Evolutionary conservation across 2,888 invertebrate genomes (phyloP).

Genomic region (Uropetala carovei): DNA sequence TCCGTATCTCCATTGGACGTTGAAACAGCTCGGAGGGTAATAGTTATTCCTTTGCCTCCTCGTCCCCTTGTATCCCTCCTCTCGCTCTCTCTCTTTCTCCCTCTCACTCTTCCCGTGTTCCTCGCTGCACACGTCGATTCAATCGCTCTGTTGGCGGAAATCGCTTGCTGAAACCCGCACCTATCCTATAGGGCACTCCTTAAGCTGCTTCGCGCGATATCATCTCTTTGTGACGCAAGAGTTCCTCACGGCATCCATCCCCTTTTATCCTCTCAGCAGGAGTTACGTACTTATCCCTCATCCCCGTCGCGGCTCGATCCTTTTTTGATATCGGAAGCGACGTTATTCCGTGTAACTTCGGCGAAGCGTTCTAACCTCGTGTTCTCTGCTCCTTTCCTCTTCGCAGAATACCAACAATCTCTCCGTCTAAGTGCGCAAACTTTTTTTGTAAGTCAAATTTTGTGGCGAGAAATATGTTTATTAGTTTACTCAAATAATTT

Average conservation of each 20-base stretch:
- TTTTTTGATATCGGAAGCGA: not conserved
- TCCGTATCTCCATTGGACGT: too few relatives aligned
- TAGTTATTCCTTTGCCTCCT: too few relatives aligned
- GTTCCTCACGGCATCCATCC: not conserved
- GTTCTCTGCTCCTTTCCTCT: too few relatives aligned
- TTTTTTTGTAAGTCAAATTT: too few relatives aligned
- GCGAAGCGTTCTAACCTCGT: not conserved
- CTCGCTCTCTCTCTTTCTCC: not conserved
- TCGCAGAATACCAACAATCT: too few relatives aligned
- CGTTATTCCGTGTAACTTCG: not conserved
- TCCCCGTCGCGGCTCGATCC: not conserved
- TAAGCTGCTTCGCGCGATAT: not conserved
- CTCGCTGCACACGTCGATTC: not conserved
- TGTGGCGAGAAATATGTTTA: too few relatives aligned
- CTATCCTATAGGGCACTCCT: not conserved
- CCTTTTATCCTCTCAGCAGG: not conserved
- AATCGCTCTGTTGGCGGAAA: not conserved
- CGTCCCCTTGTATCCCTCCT: not conserved
- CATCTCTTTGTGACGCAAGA: not conserved
- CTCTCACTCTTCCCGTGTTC: not conserved
- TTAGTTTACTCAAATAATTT: too few relatives aligned
- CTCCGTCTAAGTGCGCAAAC: too few relatives aligned
- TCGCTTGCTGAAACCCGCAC: not conserved
- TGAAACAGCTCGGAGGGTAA: too few relatives aligned
- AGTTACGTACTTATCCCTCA: not conserved